A percentile compares a stretch with the other conserved stretches of the same genome.
Evolutionary conservation across 2,113 vertebrate genomes (phyloP).

Genomic region (Callospermophilus lateralis): DNA sequence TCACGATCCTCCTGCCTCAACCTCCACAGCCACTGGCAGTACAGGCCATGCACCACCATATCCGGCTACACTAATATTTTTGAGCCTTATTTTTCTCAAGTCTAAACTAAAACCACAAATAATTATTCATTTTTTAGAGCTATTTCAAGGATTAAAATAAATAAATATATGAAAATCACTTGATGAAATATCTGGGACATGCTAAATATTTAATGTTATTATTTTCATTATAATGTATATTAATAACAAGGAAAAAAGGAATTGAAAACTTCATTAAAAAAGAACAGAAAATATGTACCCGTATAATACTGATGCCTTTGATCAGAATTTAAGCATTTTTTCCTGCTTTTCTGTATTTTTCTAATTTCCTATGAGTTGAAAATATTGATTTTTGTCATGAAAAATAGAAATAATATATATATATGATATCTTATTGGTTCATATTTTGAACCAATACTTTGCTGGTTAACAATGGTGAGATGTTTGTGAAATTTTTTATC

Average conservation of each 20-base stretch:
- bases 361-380: not conserved
- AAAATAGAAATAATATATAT: not conserved
- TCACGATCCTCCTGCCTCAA: too few species aligned
- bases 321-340: not conserved
- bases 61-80: not conserved
- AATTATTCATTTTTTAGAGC: not conserved
- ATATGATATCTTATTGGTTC: not conserved
- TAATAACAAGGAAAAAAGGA: not conserved
- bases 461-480: not conserved
- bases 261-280: not conserved
- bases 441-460: not conserved
- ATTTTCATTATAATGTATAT: not conserved
- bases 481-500: not conserved
- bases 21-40: too few species aligned
- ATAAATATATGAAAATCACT: not conserved
- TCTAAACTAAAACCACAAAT: not conserved
- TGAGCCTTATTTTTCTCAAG: not conserved
- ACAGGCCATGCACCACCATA: too few species aligned
- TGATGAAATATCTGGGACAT: not conserved
- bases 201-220: not conserved
- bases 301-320: not conserved
- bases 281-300: not conserved
- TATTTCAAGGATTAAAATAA: not conserved
- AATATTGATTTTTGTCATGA: not conserved
- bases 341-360: not conserved